A percentile compares a stretch with the other conserved stretches of the same genome.
Conservation (phyloP, 2,797 vertebrate genomes). For the Avahi laniger region DNA sequence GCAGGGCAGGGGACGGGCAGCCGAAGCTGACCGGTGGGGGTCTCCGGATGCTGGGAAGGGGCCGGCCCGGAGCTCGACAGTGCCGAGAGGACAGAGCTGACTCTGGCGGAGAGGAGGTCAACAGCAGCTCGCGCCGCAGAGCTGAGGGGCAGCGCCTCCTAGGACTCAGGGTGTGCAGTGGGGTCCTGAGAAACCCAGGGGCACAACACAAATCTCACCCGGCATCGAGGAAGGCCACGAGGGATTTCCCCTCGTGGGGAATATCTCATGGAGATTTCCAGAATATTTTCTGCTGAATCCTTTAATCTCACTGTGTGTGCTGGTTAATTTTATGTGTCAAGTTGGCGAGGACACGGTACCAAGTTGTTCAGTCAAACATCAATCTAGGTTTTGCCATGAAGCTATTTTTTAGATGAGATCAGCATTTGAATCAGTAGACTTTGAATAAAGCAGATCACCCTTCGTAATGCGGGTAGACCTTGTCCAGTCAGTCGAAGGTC, state of each 20-base stretch:
- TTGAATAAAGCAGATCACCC: neutral
- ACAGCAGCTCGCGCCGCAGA: rapidly evolving
- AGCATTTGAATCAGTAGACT: neutral
- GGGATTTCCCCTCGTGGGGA: neutral
- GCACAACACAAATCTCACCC: neutral
- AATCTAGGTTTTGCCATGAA: neutral
- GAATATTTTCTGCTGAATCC: neutral
- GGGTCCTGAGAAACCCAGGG: neutral
- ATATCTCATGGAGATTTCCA: neutral
- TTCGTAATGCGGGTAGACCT: neutral
- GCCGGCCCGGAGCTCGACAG: neutral
- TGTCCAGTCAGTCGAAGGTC: neutral
- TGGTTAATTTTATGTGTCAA: neutral
- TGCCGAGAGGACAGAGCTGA: neutral
- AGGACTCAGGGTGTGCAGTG: neutral
- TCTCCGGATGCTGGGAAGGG: neutral
- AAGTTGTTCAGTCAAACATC: neutral
- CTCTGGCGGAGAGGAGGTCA: neutral
- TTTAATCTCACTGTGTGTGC: neutral
- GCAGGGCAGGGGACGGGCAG: too few relatives aligned
- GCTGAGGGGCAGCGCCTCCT: neutral
- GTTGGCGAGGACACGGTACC: neutral
- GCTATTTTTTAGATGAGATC: neutral
- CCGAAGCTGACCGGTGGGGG: too few relatives aligned
- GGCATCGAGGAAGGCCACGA: neutral